Evolutionary conservation across 2,113 vertebrate species (phyloP).

Genomic region (Saguinus midas): DNA sequence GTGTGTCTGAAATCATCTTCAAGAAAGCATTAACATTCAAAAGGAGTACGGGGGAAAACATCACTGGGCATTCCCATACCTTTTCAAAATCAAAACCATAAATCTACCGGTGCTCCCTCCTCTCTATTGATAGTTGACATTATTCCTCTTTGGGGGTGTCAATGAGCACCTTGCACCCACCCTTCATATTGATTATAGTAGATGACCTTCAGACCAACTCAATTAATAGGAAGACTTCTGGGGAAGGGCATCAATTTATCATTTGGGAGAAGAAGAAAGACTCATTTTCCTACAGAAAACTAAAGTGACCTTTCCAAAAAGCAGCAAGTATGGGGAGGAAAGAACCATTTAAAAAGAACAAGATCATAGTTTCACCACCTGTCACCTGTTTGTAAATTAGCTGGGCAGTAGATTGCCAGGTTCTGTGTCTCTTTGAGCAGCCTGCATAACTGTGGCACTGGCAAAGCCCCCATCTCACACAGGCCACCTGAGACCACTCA

Average conservation of each 20-base stretch:
- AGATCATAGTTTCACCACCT: not conserved
- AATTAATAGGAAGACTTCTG: conserved; percentile 22
- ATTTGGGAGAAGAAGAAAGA: not conserved
- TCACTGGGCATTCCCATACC: conserved; percentile 61
- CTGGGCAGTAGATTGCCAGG: not conserved
- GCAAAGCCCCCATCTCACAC: too few species aligned
- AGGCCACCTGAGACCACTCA: not conserved
- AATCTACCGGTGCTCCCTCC: conserved; percentile 25
- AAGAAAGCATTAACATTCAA: conserved; percentile 77
- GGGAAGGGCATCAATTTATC: not conserved
- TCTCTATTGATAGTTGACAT: conserved; percentile 55
- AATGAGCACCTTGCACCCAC: conserved; percentile 60
- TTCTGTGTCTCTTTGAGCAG: not conserved
- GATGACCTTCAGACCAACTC: conserved; percentile 64
- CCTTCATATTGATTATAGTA: conserved; percentile 60
- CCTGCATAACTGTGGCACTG: not conserved
- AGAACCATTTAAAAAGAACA: not conserved
- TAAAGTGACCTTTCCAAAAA: conserved; percentile 46
- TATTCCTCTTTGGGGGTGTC: conserved; percentile 38
- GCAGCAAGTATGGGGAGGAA: not conserved
- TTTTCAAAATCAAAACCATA: conserved; percentile 67
- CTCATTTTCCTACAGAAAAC: conserved; percentile 49
- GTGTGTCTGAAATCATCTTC: conserved; percentile 72
- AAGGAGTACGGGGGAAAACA: conserved; percentile 31
- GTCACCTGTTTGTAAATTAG: conserved; percentile 24